These are phyloP conservation scores for Zoanthus sansibaricus DNA, from an alignment of 92 coral and sea anemone species.

Conservation along the genomic window DNA sequence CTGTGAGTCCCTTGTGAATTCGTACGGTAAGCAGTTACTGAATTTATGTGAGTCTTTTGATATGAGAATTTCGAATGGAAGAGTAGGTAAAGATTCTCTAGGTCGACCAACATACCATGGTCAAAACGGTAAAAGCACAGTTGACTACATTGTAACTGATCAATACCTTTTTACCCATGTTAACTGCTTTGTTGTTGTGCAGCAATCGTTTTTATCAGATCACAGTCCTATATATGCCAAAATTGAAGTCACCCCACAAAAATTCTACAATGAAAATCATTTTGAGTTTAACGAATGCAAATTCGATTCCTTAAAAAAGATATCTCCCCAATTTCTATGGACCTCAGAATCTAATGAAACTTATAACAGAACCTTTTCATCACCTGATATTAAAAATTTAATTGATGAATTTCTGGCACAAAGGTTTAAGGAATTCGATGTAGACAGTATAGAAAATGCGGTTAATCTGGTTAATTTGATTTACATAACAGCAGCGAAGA, in stretches of 20 bases:
- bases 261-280: background rate
- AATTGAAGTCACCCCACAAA: background rate
- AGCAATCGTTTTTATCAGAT: slow-evolving; percentile 49
- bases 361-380: background rate
- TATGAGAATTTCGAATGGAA: slow-evolving; percentile 60
- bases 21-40: slow-evolving; percentile 54
- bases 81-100: slow-evolving; percentile 51
- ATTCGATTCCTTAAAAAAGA: background rate
- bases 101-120: slow-evolving; percentile 51
- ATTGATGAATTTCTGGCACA: slow-evolving; percentile 25
- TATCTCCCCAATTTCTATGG: slow-evolving; percentile 50
- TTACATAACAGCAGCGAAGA: background rate
- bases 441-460: no score
- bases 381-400: slow-evolving; percentile 16
- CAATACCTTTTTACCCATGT: slow-evolving; percentile 6
- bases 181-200: slow-evolving; percentile 40
- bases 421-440: no score
- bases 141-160: slow-evolving; percentile 46
- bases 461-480: no score
- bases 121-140: slow-evolving; percentile 37
- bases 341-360: slow-evolving; percentile 20
- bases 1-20: slow-evolving; percentile 45
- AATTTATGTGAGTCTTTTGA: slow-evolving; percentile 55
- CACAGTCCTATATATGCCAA: slow-evolving; percentile 41
- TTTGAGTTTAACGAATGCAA: background rate